Evolutionary conservation across 2,797 vertebrate genomes (phyloP).

Genomic region (Benthosema pterotum): DNA sequence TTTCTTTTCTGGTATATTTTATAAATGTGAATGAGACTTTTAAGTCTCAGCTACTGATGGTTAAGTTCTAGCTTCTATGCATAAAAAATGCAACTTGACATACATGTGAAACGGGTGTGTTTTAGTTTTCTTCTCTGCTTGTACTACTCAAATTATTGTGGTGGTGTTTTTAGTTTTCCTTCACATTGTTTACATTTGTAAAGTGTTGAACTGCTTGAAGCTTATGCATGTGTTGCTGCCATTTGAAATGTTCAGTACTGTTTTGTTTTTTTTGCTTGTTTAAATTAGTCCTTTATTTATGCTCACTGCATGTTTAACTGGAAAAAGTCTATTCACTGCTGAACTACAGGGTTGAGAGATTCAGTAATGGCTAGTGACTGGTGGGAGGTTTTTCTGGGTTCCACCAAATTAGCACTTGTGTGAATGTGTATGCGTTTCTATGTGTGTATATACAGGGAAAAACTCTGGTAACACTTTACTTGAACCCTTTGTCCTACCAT

Average conservation of each 20-base stretch:
- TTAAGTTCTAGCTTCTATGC: conserved; percentile 73
- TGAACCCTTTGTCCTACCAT: conserved; percentile 47
- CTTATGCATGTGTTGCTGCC: conserved; percentile 70
- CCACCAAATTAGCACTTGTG: conserved; percentile 62
- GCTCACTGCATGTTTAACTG: conserved; percentile 65
- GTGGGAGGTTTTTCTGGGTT: conserved; percentile 37
- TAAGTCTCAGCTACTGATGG: conserved; percentile 56
- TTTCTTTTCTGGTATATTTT: conserved; percentile 33
- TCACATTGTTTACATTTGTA: conserved; percentile 71
- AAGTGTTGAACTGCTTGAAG: conserved; percentile 61
- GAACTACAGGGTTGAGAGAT: conserved; percentile 55
- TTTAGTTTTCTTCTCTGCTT: conserved; percentile 43
- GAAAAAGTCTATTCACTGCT: conserved; percentile 53
- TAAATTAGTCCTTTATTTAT: conserved; percentile 69
- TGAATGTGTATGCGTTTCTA: conserved; percentile 25
- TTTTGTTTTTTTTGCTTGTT: conserved; percentile 39
- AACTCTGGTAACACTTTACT: conserved; percentile 32
- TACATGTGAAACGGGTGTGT: conserved; percentile 73
- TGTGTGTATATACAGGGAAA: conserved; percentile 35
- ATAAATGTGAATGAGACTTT: conserved; percentile 66
- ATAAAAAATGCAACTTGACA: conserved; percentile 62
- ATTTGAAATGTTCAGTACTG: conserved; percentile 39
- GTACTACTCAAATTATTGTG: conserved; percentile 52
- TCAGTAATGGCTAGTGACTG: conserved; percentile 39
- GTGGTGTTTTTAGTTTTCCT: conserved; percentile 53